Percentiles rank a stretch among this genome's conserved stretches.
phyloP scores from a whole-genome alignment of 2,888 invertebrate genomes.

The Drosophila nr. perissopoda region DNA sequence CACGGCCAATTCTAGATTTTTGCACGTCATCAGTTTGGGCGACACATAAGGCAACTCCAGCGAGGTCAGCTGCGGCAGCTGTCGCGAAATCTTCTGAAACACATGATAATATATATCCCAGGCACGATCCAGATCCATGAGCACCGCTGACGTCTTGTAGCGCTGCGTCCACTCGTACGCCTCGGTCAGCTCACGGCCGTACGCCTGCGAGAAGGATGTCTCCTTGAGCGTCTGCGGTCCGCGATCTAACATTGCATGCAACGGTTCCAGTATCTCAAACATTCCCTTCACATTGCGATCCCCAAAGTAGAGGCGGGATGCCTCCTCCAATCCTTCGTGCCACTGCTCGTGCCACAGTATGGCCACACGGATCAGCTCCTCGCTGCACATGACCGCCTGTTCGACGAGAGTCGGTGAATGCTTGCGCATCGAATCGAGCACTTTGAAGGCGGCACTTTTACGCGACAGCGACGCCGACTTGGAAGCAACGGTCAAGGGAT shows the following conservation, averaged over 20 bases:
- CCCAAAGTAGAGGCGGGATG: conserved; percentile 96
- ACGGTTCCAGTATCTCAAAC: conserved; percentile 97
- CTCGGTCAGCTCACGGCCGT: conserved; percentile 96
- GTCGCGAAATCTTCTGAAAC: conserved; percentile 97
- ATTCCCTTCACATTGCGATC: conserved; percentile 98
- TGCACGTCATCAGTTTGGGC: conserved; percentile 94
- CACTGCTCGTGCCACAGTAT: conserved; percentile 99
- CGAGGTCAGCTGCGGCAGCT: conserved; percentile 95
- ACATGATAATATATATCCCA: conserved; percentile 99
- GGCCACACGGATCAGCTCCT: conserved; percentile 98
- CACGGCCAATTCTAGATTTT: conserved; percentile 97
- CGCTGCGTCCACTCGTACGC: conserved; percentile 98
- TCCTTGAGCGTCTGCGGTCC: conserved; percentile 98
- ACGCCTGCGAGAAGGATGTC: conserved; percentile 98
- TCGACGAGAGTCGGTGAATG: conserved; percentile 96
- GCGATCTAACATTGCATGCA: conserved; percentile 96
- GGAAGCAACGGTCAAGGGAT: conserved; percentile 98
- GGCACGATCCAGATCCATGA: conserved; percentile 97
- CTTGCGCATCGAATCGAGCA: conserved; percentile 97
- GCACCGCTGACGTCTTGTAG: conserved; percentile 93
- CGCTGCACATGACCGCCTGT: conserved; percentile 98
- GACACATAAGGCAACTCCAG: conserved; percentile 98
- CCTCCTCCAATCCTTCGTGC: conserved; percentile 99
- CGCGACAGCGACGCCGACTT: conserved; percentile 95
- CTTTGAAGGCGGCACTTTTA: conserved; percentile 96